A percentile compares a stretch with the other conserved stretches of the same genome.
Conservation (phyloP, 2,797 vertebrate genomes). For the Eidolon dupreanum region DNA sequence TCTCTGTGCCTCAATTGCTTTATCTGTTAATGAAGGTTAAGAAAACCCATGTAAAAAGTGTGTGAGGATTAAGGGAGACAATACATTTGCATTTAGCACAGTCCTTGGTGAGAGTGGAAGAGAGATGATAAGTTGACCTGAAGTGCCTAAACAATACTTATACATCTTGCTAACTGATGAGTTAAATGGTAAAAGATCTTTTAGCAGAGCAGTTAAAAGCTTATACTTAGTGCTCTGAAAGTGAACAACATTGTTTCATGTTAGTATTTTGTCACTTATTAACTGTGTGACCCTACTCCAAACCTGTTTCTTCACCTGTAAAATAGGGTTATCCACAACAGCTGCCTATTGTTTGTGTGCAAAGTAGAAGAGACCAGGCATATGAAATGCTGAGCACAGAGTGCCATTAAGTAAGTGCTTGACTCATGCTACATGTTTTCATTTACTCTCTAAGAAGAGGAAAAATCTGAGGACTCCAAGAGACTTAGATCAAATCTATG, state of each 20-base stretch:
- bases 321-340: neutral
- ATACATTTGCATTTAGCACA: neutral
- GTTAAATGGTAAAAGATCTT: neutral
- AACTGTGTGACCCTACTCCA: neutral
- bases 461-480: neutral
- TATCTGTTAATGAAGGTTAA: neutral
- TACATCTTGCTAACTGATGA: neutral
- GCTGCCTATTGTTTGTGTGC: neutral
- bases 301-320: neutral
- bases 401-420: neutral
- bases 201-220: neutral
- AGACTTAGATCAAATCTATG: neutral
- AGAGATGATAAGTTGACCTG: neutral
- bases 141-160: neutral
- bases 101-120: neutral
- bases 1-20: neutral
- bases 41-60: neutral
- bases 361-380: neutral
- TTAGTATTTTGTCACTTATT: neutral
- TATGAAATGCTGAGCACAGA: neutral
- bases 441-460: neutral
- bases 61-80: neutral
- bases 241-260: neutral
- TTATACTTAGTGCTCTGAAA: neutral
- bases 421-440: neutral